phyloP scores from a whole-genome alignment of 1,140 invertebrate genomes.

The Pectinophora gossypiella region DNA sequence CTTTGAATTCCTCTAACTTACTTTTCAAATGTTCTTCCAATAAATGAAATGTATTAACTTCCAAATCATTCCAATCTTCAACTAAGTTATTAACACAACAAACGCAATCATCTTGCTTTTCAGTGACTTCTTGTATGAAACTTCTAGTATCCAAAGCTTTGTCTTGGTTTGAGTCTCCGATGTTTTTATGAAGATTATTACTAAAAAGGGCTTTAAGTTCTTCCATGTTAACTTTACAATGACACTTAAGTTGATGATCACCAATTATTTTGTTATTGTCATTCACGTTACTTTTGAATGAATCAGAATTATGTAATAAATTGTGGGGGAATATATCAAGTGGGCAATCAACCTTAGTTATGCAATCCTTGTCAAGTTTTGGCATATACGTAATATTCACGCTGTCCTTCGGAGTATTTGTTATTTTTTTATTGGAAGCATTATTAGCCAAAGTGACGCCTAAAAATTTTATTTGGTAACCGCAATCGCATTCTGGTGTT shows the following conservation, averaged over 20 bases:
- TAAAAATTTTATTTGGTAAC: conserved; percentile 47
- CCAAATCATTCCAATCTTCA: conserved; percentile 44
- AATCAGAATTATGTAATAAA: not conserved
- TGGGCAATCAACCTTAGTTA: too few relatives aligned
- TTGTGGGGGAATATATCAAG: too few relatives aligned
- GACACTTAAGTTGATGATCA: not conserved
- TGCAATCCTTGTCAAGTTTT: too few relatives aligned
- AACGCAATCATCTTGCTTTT: conserved; percentile 27
- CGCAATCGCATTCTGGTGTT: conserved; percentile 23
- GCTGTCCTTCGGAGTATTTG: not conserved
- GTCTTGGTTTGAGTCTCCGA: conserved; percentile 5
- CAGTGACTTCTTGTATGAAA: conserved; percentile 4
- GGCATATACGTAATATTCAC: not conserved
- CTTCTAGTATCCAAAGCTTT: conserved; percentile 18
- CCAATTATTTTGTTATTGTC: not conserved
- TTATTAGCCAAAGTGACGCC: conserved; percentile 43
- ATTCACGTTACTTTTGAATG: not conserved
- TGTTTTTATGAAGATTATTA: conserved; percentile 9
- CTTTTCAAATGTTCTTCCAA: conserved; percentile 51
- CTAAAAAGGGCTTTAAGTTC: conserved; percentile 17
- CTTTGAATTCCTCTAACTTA: conserved; percentile 42
- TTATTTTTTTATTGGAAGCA: conserved; percentile 8
- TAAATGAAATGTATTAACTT: conserved; percentile 56
- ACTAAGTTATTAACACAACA: conserved; percentile 36
- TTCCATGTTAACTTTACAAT: conserved; percentile 13